Base-by-base conservation (phyloP, 2,113 vertebrate species). In the Atractosteus spatula region DNA sequence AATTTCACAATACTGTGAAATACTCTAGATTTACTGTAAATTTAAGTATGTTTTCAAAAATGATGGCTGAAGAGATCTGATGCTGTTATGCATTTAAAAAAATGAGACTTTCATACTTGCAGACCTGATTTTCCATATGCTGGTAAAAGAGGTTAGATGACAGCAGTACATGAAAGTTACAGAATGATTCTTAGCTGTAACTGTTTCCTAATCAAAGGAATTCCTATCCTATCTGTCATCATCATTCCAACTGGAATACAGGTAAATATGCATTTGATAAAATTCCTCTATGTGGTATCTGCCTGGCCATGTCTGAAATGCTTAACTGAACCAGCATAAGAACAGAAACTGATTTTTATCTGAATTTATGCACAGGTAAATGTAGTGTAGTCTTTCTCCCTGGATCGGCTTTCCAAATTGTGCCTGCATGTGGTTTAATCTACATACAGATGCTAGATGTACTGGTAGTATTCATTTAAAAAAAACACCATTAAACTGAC, bases 241-340 rank as follows among this genome's bases (percentile, higher is more conserved):
- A 63, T 72, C 73, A 78, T 66, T 78, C 82, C 82, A 86, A 79
- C 74, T 85, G 85, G 87, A 87, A 83, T 82, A 76, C 81, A 80
- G 80, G 84, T 86, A 87, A 90, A 87, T 87, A 83, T 84, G 84
- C 78, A 62, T 76, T 77, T 85, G 90, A 92, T 91, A 88, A 91
- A 81, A 90, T 91, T 87, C 86, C 84, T 75, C 81, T 81, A 74
- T 78, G 29, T 77, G 83, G 86, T 85, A 87, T 89, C 83, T 88
- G 87, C 79, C 88, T 80, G 84, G 86, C 88, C 88, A 84, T 87
- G 89, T 84, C 87, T 85, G 80, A 77, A 78, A 78, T 45, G 65
- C 57, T 54, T 81, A 72, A 47, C 77, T 75, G 74, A 65, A 78
- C 73, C 75, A 75, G 55, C 59, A 76, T 55, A 76, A 71, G 69